phyloP scores from a whole-genome alignment of 2,888 invertebrate species.

The Cerceris ruficornis region DNA sequence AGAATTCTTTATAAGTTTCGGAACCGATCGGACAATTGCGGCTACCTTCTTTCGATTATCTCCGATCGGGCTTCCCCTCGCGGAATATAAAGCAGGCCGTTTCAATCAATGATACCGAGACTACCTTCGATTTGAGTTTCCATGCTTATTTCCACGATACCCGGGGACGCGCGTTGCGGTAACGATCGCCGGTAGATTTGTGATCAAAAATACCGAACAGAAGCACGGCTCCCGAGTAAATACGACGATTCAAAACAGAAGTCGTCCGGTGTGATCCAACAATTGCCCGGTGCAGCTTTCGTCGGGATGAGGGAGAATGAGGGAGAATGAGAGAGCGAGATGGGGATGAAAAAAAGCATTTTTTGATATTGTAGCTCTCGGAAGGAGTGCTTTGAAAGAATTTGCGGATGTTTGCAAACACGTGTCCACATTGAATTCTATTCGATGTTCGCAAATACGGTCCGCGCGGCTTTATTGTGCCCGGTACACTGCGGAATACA shows the following conservation, averaged over 20 bases:
- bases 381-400: slow-evolving; percentile 44
- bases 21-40: slow-evolving; percentile 22
- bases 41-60: slow-evolving; percentile 21
- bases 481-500: slow-evolving; percentile 9
- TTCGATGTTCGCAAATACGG: slow-evolving; percentile 52
- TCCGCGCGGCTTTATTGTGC: slow-evolving; percentile 44
- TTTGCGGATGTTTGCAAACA: slow-evolving; percentile 48
- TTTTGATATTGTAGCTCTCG: slow-evolving; percentile 19
- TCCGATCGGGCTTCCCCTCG: slow-evolving; percentile 15
- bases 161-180: background rate
- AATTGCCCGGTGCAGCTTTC: background rate
- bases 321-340: background rate
- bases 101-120: background rate
- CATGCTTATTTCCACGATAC: background rate
- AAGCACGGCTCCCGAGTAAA: background rate
- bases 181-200: background rate
- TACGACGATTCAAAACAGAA: background rate
- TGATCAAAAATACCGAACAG: background rate
- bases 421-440: slow-evolving; percentile 50
- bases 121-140: background rate
- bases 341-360: slow-evolving; percentile 12
- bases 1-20: slow-evolving; percentile 34
- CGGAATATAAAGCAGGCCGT: slow-evolving; percentile 33
- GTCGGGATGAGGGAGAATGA: background rate
- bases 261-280: background rate